Conservation (phyloP, 2,113 vertebrate species). For the Maccullochella peelii region DNA sequence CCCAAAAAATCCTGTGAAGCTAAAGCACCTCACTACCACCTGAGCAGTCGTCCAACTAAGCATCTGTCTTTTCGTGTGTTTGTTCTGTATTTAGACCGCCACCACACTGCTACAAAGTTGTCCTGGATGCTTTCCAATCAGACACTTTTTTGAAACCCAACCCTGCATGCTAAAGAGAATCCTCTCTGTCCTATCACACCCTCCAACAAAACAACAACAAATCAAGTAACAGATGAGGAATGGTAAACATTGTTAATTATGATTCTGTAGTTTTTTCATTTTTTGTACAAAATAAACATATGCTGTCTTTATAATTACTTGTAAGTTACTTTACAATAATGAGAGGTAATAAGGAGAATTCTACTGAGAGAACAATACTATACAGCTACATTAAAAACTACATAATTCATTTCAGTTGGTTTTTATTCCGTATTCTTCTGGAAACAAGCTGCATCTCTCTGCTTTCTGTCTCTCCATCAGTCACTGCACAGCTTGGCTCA, state of each 20-base stretch:
- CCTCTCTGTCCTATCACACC: slow-evolving; percentile 32
- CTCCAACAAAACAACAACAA: slow-evolving; percentile 53
- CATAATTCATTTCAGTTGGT: slow-evolving; percentile 48
- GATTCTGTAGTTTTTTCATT: slow-evolving; percentile 63
- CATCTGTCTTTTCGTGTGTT: neutral
- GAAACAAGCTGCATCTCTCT: slow-evolving; percentile 58
- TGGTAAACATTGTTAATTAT: slow-evolving; percentile 72
- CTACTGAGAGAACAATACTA: slow-evolving; percentile 63
- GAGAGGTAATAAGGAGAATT: slow-evolving; percentile 69
- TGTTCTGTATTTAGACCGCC: slow-evolving; percentile 13
- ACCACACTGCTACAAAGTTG: neutral
- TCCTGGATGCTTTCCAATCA: slow-evolving; percentile 5
- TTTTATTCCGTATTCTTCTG: slow-evolving; percentile 34
- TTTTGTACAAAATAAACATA: slow-evolving; percentile 82
- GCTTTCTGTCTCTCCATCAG: slow-evolving; percentile 37
- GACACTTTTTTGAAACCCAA: neutral
- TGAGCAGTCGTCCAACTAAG: slow-evolving; percentile 23
- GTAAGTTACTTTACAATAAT: slow-evolving; percentile 74
- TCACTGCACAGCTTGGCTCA: slow-evolving; percentile 66
- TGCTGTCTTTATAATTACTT: slow-evolving; percentile 70
- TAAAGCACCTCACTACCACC: slow-evolving; percentile 26
- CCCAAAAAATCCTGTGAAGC: slow-evolving; percentile 3
- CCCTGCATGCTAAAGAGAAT: slow-evolving; percentile 29
- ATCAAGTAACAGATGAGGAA: slow-evolving; percentile 72
- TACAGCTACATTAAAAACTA: slow-evolving; percentile 71